Conservation (phyloP, 2,888 invertebrate genomes). For the Dendrolimus houi region DNA sequence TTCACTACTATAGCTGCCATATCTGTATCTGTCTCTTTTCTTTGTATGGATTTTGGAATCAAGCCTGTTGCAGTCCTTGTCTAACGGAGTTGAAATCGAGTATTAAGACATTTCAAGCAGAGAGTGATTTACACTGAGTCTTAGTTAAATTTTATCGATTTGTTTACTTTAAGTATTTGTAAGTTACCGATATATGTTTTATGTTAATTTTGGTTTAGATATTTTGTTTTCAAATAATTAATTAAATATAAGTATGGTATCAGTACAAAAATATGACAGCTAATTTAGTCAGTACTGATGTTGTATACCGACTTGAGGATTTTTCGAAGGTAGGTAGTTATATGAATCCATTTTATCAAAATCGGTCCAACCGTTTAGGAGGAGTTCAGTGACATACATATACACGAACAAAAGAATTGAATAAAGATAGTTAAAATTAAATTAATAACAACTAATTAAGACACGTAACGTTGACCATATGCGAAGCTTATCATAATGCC, state of each 20-base stretch:
- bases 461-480: slow-evolving; percentile 14
- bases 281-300: no score
- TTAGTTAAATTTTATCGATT: slow-evolving; percentile 62
- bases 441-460: neutral
- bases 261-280: no score
- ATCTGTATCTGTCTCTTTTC: slow-evolving; percentile 40
- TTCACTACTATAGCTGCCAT: slow-evolving; percentile 60
- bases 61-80: slow-evolving; percentile 26
- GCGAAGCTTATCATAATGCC: slow-evolving; percentile 18
- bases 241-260: no score
- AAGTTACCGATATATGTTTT: slow-evolving; percentile 54
- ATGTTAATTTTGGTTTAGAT: slow-evolving; percentile 40
- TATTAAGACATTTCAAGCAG: slow-evolving; percentile 67
- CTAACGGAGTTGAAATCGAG: slow-evolving; percentile 13
- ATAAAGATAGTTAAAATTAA: neutral
- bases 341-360: no score
- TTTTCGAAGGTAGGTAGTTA: no score
- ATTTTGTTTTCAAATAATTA: slow-evolving; percentile 11
- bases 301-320: no score
- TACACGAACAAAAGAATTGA: no score
- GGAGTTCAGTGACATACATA: no score
- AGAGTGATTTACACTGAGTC: slow-evolving; percentile 56
- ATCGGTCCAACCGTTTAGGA: no score
- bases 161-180: slow-evolving; percentile 74
- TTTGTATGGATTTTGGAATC: slow-evolving; percentile 16